phyloP scores from a whole-genome alignment of 2,888 invertebrate species.

The Acleris emargana region DNA sequence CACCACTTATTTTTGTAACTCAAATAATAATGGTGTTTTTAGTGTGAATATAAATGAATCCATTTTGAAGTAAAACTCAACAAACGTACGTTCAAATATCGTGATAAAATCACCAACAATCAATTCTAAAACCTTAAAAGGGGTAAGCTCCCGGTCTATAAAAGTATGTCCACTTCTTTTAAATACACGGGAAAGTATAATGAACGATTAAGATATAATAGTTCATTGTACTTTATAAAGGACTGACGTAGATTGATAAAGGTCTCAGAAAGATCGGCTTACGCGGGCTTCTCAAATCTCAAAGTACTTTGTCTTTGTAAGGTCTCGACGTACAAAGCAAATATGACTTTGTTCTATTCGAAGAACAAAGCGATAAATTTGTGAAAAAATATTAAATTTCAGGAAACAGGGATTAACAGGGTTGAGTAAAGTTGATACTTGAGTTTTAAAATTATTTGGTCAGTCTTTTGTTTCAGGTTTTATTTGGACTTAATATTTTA shows the following conservation, averaged over 20 bases:
- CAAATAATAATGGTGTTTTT: too few species aligned
- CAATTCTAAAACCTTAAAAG: too few species aligned
- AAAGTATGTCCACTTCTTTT: background rate
- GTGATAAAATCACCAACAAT: too few species aligned
- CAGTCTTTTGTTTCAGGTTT: too few species aligned
- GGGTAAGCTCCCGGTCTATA: too few species aligned
- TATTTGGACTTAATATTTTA: too few species aligned
- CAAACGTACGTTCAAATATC: too few species aligned
- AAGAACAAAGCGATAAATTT: constrained; percentile 25
- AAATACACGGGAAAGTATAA: background rate
- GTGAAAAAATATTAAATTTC: constrained; percentile 26
- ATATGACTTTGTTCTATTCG: constrained; percentile 29
- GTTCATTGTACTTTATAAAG: constrained; percentile 20
- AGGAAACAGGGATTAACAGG: constrained; percentile 7
- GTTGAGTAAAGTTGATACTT: background rate
- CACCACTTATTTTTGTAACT: too few species aligned
- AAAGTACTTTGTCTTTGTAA: constrained; percentile 28
- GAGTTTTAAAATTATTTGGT: too few species aligned
- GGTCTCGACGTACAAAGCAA: constrained; percentile 27
- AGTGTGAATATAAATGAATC: too few species aligned
- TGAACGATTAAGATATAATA: constrained; percentile 23
- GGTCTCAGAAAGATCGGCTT: constrained; percentile 25
- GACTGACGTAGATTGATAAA: constrained; percentile 30
- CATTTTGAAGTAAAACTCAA: too few species aligned
- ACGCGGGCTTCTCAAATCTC: constrained; percentile 26